Evolutionary conservation across 2,888 invertebrate genomes (phyloP).

Genomic region (Cryptophagus acutangulus): DNA sequence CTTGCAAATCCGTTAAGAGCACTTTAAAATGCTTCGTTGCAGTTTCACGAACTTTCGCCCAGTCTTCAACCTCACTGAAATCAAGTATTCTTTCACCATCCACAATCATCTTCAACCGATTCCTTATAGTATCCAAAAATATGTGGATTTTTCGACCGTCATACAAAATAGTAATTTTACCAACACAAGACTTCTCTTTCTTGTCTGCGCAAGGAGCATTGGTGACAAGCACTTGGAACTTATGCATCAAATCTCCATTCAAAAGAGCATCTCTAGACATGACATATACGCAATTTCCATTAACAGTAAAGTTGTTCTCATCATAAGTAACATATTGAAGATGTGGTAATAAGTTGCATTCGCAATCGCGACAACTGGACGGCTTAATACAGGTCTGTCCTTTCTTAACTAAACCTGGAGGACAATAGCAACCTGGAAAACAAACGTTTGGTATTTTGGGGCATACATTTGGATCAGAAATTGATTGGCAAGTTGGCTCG

Average conservation of each 20-base stretch:
- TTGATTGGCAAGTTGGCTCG: slow-evolving; percentile 68
- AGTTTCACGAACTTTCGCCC: slow-evolving; percentile 57
- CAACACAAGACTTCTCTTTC: slow-evolving; percentile 58
- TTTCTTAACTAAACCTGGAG: slow-evolving; percentile 65
- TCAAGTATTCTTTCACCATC: slow-evolving; percentile 45
- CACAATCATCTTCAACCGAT: slow-evolving; percentile 47
- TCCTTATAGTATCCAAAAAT: slow-evolving; percentile 30
- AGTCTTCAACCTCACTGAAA: slow-evolving; percentile 50
- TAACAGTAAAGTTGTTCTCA: slow-evolving; percentile 69
- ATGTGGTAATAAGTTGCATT: slow-evolving; percentile 67
- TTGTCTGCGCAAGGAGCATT: slow-evolving; percentile 64
- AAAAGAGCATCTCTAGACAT: slow-evolving; percentile 59
- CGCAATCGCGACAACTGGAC: slow-evolving; percentile 70
- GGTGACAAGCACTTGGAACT: slow-evolving; percentile 61
- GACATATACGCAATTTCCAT: slow-evolving; percentile 81
- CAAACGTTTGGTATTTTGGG: slow-evolving; percentile 62
- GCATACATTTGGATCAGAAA: slow-evolving; percentile 57
- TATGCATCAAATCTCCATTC: slow-evolving; percentile 50
- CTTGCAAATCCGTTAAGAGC: slow-evolving; percentile 61
- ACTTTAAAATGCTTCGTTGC: slow-evolving; percentile 61
- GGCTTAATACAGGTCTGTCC: slow-evolving; percentile 66
- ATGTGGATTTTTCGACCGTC: slow-evolving; percentile 55
- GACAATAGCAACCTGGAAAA: slow-evolving; percentile 82
- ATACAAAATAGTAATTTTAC: slow-evolving; percentile 63
- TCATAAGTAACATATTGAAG: slow-evolving; percentile 82